A percentile compares a stretch with the other conserved stretches of the same genome.
Evolutionary conservation across 2,113 vertebrate genomes (phyloP).

Genomic region (Microtus richardsoni): DNA sequence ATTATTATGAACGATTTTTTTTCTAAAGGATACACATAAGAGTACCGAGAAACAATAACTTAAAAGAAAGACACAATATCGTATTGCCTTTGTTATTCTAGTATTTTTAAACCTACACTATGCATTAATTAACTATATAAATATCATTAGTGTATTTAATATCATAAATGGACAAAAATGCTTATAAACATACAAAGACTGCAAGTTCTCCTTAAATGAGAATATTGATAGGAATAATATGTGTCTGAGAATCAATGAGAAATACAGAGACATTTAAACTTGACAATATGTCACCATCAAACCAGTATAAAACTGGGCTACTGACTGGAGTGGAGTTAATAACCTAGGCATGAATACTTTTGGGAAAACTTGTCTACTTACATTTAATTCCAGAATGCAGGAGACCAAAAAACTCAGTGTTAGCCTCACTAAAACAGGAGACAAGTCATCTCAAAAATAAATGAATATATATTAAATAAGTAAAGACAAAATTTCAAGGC

Average conservation of each 20-base stretch:
- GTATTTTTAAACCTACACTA: neutral
- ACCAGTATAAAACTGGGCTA: neutral
- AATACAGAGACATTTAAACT: neutral
- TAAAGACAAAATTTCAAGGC: neutral
- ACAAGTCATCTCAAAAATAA: neutral
- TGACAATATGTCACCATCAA: neutral
- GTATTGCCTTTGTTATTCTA: neutral
- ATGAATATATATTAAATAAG: neutral
- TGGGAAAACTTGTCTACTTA: neutral
- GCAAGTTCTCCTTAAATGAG: too few species aligned
- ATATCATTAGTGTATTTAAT: neutral
- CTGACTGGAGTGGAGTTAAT: neutral
- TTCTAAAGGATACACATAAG: neutral
- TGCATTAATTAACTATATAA: neutral
- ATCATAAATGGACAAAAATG: neutral
- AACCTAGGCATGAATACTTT: neutral
- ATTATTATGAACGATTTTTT: neutral
- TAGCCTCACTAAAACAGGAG: neutral
- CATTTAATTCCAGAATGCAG: neutral
- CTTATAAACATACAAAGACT: fast-evolving
- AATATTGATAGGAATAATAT: neutral
- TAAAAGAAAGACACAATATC: neutral
- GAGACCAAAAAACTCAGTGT: neutral
- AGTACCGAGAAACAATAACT: neutral
- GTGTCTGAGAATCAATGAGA: neutral